A percentile compares a stretch with the other conserved stretches of the same genome.
These are phyloP conservation scores for Pseudorhiza aurosa DNA, from an alignment of 30 jellyfish, hydroid and myxozoan species.

Conservation along the genomic window DNA sequence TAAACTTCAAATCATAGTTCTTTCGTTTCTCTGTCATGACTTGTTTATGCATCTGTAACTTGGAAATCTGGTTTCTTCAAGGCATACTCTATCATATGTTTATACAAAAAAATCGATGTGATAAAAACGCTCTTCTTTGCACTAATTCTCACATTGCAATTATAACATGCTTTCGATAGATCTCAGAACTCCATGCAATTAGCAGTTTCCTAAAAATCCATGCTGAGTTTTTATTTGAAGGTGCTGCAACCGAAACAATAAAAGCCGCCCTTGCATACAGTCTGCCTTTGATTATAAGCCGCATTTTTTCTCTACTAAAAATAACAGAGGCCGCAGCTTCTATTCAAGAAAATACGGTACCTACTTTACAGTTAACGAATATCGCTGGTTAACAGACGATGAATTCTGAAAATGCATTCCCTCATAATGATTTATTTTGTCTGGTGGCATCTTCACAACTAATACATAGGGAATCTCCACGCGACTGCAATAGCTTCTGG, in stretches of 20 bases:
- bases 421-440: no score
- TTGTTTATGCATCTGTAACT: constrained; percentile 28
- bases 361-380: no score
- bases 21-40: constrained; percentile 39
- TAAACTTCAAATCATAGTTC: constrained; percentile 39
- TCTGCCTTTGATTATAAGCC: constrained; percentile 34
- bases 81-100: constrained; percentile 10
- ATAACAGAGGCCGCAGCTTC: constrained; percentile 7
- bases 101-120: background rate
- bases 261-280: constrained; percentile 29
- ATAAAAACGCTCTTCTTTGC: constrained; percentile 3
- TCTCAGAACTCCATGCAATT: constrained; percentile 3
- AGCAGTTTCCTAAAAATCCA: background rate
- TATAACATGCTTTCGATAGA: background rate
- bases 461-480: no score
- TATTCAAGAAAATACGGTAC: constrained; percentile 14
- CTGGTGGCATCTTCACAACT: no score
- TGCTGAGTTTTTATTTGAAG: background rate
- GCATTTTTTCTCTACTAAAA: no score
- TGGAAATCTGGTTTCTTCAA: constrained; percentile 23
- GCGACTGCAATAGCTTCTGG: no score
- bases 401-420: no score
- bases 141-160: constrained; percentile 5
- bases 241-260: no score
- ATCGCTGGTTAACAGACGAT: no score